A percentile compares a stretch with the other conserved stretches of the same genome.
These are phyloP conservation scores for Pterobdella sp. DNA, from an alignment of 2,888 invertebrate genomes.

Conservation along the genomic window DNA sequence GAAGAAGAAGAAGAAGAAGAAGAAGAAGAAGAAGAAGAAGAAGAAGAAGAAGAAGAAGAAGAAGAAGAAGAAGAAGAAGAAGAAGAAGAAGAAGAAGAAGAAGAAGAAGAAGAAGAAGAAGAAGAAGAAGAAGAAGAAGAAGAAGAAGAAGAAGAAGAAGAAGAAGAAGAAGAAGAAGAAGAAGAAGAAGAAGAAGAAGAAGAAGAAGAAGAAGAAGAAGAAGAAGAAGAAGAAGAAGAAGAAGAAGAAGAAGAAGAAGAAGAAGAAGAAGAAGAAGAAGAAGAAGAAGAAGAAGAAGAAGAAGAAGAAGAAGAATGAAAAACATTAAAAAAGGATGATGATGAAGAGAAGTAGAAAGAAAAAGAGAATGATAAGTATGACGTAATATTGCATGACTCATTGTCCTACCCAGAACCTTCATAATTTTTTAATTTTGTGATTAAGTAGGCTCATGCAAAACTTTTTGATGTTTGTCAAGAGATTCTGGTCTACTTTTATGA, in stretches of 20 bases:
- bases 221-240: neutral
- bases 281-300: neutral
- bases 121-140: neutral
- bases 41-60: neutral
- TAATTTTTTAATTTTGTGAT: no score
- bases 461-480: neutral
- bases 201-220: neutral
- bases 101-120: neutral
- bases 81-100: neutral
- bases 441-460: neutral
- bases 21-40: neutral
- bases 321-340: neutral
- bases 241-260: neutral
- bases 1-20: neutral
- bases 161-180: neutral
- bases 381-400: no score
- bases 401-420: no score
- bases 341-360: neutral
- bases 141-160: neutral
- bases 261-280: neutral
- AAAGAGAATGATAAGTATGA: neutral
- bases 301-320: neutral
- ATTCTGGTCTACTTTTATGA: no score
- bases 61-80: neutral
- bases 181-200: neutral